phyloP scores from a whole-genome alignment of 1,140 invertebrate genomes.

The Drosophila micromelanica region DNA sequence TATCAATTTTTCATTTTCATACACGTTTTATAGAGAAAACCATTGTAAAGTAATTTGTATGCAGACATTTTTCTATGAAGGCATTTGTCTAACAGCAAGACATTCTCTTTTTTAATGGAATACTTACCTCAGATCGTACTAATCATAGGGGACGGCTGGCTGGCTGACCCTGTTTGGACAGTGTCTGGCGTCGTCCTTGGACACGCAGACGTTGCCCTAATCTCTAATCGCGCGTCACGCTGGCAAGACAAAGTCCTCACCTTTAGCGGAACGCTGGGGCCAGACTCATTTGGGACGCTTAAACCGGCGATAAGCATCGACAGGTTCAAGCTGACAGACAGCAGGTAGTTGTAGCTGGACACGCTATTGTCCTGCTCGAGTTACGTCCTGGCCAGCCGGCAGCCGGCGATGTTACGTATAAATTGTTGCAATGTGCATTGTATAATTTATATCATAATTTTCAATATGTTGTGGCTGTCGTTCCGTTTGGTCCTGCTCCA shows the following conservation, averaged over 20 bases:
- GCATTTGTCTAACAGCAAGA: conserved; percentile 64
- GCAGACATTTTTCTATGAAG: conserved; percentile 31
- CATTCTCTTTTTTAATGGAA: conserved; percentile 27
- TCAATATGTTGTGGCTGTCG: conserved; percentile 43
- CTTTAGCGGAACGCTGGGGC: conserved; percentile 43
- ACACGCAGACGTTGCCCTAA: conserved; percentile 39
- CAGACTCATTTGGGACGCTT: conserved; percentile 73
- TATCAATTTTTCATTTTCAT: conserved; percentile 4
- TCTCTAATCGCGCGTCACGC: conserved; percentile 80
- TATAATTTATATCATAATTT: conserved; percentile 81
- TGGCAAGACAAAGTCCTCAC: conserved; percentile 56
- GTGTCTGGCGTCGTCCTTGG: conserved; percentile 47
- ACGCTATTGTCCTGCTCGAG: conserved; percentile 70
- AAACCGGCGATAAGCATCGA: conserved; percentile 69
- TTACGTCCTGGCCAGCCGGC: conserved; percentile 48
- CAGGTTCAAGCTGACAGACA: conserved; percentile 53
- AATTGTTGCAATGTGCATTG: conserved; percentile 80
- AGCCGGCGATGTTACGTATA: conserved; percentile 47
- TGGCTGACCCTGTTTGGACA: conserved; percentile 25
- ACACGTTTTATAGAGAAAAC: not conserved
- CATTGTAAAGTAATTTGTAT: conserved; percentile 36
- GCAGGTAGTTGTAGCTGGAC: conserved; percentile 60
- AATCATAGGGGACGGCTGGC: conserved; percentile 30
- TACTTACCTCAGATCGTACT: conserved; percentile 32
- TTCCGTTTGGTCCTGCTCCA: not conserved